Base-by-base conservation (phyloP, 2,113 vertebrate genomes). In the Poeciliopsis prolifica region DNA sequence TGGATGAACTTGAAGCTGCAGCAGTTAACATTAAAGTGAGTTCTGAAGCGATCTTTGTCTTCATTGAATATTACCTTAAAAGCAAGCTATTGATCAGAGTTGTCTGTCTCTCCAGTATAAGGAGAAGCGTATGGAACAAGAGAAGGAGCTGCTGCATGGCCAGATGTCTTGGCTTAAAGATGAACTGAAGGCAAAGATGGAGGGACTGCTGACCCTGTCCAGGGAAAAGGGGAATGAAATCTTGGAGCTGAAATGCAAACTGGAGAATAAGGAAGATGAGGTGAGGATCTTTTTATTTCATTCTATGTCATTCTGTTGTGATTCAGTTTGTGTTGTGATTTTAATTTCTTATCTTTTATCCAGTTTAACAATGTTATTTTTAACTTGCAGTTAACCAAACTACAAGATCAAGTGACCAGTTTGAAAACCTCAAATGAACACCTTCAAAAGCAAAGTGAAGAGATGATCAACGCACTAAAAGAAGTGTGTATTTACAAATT, bases 181-280 rank as follows among this genome's bases (percentile, higher is more conserved):
- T 0, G 97, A 99, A 77, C 75, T 99, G 80, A 97, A 97, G 89
- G 89, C 95, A 35, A 99, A 99, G 94, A 98, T 96, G 48, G 97
- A 98, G 79, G 97, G 97, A 65, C 94, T 99, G 63, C 92, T 99
- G 4, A 94, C 94, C 29, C 91, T 97, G 63, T 96, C 96, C 22
- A 95, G 97, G 73, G 95, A 97, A 86, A 98, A 96, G 76, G 97
- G 98, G 81, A 97, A 95, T 71, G 96, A 98, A 85, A 96, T 99
- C 83, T 90, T 99, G 85, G 96, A 98, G 71, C 94, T 99, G 30
- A 98, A 95, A 78, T 98, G 96, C 87, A 95, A 83, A 70, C 86
- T 99, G 84, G 96, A 98, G 83, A 97, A 97, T 89, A 99, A 96
- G 86, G 95, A 96, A 42, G 97, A 99, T 61, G 97, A 99, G 96